These are phyloP conservation scores for Hemibagrus guttatus DNA, from an alignment of 2,797 vertebrate genomes.

Conservation along the genomic window DNA sequence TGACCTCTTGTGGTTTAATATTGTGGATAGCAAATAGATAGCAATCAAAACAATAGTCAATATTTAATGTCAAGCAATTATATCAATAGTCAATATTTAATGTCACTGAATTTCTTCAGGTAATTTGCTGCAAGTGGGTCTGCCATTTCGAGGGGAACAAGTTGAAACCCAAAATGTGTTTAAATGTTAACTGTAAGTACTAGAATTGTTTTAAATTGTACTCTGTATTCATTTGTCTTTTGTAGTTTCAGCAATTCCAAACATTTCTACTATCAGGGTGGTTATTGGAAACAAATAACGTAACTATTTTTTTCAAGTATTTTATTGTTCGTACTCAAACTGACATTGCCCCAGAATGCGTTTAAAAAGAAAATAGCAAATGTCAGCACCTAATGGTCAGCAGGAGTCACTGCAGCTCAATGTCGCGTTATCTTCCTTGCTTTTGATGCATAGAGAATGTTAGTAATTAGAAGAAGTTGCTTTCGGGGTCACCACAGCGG, in stretches of 20 bases:
- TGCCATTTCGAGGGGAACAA: not conserved
- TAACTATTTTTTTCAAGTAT: not conserved
- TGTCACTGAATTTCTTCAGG: not conserved
- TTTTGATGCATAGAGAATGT: not conserved
- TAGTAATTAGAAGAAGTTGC: no score
- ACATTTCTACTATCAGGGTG: not conserved
- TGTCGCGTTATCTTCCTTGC: not conserved
- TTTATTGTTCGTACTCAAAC: no score
- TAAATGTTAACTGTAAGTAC: not conserved
- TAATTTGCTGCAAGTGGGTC: not conserved
- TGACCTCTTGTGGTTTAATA: slow-evolving; percentile 40
- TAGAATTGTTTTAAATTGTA: not conserved
- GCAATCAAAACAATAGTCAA: not conserved
- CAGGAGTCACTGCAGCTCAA: not conserved
- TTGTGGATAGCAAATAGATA: no score
- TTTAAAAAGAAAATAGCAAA: not conserved
- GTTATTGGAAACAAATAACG: not conserved
- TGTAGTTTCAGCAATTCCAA: not conserved
- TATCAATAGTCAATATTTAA: not conserved
- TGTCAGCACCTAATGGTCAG: not conserved
- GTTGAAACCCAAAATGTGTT: not conserved
- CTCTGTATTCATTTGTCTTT: not conserved
- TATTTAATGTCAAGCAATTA: no score
- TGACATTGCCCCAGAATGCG: not conserved
- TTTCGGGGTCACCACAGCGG: no score